phyloP scores from a whole-genome alignment of 2,888 invertebrate species.

The Celastrina argiolus region DNA sequence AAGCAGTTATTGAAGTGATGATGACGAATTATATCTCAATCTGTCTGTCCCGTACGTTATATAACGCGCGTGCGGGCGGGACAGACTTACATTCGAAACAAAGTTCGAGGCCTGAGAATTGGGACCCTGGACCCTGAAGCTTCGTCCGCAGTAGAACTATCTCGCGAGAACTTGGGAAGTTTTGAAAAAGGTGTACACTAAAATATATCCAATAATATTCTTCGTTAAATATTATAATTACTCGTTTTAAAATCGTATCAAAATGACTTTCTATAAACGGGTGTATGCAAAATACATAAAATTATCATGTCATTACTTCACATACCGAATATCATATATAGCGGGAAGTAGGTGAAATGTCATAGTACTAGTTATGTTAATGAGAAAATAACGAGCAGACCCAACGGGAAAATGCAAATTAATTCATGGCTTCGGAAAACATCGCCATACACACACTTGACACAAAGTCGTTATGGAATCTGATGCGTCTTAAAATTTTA shows the following conservation, averaged over 20 bases:
- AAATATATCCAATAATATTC: no score
- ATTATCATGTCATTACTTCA: background rate
- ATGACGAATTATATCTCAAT: no score
- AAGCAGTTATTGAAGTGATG: no score
- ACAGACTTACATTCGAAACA: no score
- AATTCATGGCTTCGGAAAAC: conserved; percentile 14
- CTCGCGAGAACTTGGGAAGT: no score
- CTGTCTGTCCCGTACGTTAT: no score
- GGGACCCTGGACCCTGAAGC: no score
- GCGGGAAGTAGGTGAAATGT: conserved; percentile 11
- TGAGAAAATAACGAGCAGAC: conserved; percentile 8
- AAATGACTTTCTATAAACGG: background rate
- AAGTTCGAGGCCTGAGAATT: no score
- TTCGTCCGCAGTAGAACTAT: no score
- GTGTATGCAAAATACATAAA: background rate
- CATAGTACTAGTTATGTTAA: conserved; percentile 19
- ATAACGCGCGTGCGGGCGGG: no score
- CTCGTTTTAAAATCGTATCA: background rate
- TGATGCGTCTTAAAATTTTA: no score
- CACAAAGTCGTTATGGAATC: background rate
- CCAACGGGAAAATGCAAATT: conserved; percentile 12
- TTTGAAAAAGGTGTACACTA: no score
- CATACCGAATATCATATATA: background rate
- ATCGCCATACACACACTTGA: conserved; percentile 1
- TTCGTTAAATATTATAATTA: background rate